Evolutionary conservation across 2,888 invertebrate genomes (phyloP), one percentile per base, ranked within the genome.

Genomic region (Melieria omissa): DNA sequence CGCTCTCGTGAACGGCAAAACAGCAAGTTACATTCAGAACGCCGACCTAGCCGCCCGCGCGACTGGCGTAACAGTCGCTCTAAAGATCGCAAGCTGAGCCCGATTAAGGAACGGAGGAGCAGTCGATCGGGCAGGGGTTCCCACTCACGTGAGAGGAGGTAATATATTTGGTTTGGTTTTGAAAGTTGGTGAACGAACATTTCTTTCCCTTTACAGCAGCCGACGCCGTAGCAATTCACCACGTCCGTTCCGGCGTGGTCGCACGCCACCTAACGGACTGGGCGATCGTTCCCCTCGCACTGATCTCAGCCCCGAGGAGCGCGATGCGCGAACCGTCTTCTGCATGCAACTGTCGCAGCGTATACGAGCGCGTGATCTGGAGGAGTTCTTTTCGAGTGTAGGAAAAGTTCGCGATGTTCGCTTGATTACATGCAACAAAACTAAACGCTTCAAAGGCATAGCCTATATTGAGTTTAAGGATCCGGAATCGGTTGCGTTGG

Each of bases 401-500:
- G 99, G 99, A 60, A 98, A 98, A 91, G 98, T 98, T 72, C 92
- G 97, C 80, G 99, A 99, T 89, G 99, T 99, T 29, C 91, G 99
- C 82, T 92, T 99, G 80, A 99, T 99, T 72, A 98, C 98, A 71
- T 99, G 99, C 88, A 99, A 98, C 88, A 98, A 99, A 88, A 99
- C 99, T 0, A 92, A 99, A 83, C 89, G 99, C 78, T 99, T 99
- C 83, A 99, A 99, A 88, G 99, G 99, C 61, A 99, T 99, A 81
- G 96, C 99, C n/a, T 99, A 99, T 85, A 97, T 99, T 73, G 99
- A 99, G 88, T 99, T 99, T 86, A 94, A 95, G 87, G 98, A 99
- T 88, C 95, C 97, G 0, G 98, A 98, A 88, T 97, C 98, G 75
- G 99, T 99, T 8, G 94, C 98, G 73, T 88, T 98, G 89, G 99